phyloP scores from a whole-genome alignment of 92 coral and sea anemone genomes.

The Epizoanthus ramosus region DNA sequence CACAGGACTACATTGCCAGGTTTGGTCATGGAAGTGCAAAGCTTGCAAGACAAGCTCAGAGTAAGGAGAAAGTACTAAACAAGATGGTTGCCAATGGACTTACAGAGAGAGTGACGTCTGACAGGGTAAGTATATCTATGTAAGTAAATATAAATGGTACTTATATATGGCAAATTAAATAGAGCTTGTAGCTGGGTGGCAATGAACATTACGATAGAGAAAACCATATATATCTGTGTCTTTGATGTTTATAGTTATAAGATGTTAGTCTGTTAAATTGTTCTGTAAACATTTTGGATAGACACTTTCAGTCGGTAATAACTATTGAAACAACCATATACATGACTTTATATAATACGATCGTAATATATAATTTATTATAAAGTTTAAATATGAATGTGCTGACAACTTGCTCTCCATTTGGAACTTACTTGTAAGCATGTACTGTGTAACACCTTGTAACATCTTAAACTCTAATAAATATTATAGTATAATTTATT shows the following conservation, averaged over 20 bases:
- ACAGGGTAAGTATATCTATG: conserved; percentile 79
- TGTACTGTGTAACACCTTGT: background rate
- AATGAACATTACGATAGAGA: background rate
- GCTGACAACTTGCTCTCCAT: background rate
- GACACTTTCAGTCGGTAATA: too few relatives aligned
- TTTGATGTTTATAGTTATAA: too few relatives aligned
- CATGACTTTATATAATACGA: too few relatives aligned
- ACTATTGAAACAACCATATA: too few relatives aligned
- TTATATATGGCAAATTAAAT: background rate
- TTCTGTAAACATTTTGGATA: too few relatives aligned
- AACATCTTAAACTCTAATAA: background rate
- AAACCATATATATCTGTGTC: too few relatives aligned
- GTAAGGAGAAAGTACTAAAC: conserved; percentile 93
- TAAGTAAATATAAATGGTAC: too few relatives aligned
- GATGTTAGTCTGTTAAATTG: too few relatives aligned
- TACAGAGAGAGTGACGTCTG: conserved; percentile 84
- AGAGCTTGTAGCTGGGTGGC: too few relatives aligned
- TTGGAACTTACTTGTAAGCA: background rate
- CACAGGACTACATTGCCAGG: conserved; percentile 95
- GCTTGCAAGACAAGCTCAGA: conserved; percentile 99
- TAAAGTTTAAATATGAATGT: background rate
- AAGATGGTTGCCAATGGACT: conserved; percentile 97
- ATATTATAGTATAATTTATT: too few relatives aligned
- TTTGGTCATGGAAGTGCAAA: conserved; percentile 99
- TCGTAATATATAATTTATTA: too few relatives aligned